phyloP scores from a whole-genome alignment of 2,888 invertebrate species.

The Yponomeuta cagnagella region DNA sequence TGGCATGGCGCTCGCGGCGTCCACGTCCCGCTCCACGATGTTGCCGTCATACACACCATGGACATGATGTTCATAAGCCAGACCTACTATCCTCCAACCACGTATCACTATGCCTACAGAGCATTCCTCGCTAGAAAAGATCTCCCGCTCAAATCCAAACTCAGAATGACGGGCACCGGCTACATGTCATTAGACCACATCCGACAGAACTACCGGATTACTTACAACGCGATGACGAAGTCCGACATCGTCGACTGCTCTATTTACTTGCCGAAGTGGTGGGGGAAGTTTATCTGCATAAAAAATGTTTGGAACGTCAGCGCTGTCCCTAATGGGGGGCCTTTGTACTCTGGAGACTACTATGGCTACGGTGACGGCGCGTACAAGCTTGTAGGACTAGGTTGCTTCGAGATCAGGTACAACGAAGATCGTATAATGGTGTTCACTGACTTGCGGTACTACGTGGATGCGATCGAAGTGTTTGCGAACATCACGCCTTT shows the following conservation, averaged over 20 bases:
- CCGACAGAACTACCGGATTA: constrained; percentile 44
- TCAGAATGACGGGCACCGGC: constrained; percentile 34
- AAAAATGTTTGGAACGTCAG: constrained; percentile 24
- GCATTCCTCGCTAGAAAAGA: neutral
- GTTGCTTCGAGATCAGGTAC: constrained; percentile 16
- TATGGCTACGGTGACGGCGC: neutral
- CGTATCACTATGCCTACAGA: neutral
- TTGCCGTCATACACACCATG: constrained; percentile 32
- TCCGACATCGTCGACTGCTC: constrained; percentile 35
- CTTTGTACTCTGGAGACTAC: neutral
- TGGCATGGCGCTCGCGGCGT: constrained; percentile 42
- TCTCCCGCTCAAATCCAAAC: neutral
- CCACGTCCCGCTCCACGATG: constrained; percentile 43
- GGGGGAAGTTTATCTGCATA: constrained; percentile 53
- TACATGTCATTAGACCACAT: constrained; percentile 36
- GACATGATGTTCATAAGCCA: constrained; percentile 37
- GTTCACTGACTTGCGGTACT: constrained; percentile 37
- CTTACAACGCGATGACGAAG: constrained; percentile 18
- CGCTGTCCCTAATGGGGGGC: neutral
- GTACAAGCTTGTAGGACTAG: constrained; percentile 3
- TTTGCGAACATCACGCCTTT: neutral
- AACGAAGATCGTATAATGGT: constrained; percentile 44
- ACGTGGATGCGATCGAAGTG: neutral
- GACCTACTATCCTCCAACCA: neutral
- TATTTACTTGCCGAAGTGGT: constrained; percentile 43